Conservation (phyloP, 2,113 vertebrate genomes). For the Sialia sialis region DNA sequence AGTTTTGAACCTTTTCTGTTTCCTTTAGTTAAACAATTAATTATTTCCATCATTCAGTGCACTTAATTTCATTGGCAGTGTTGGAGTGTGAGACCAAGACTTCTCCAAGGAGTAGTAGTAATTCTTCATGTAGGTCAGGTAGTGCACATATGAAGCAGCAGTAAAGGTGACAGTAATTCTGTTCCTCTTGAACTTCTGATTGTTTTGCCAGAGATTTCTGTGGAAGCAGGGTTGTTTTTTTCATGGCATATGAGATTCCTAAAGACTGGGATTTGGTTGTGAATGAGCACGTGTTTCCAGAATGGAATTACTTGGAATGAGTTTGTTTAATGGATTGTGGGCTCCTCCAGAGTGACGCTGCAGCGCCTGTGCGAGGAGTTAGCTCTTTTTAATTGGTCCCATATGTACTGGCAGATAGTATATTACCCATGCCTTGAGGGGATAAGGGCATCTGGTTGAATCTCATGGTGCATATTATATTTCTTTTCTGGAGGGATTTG, state of each 20-base stretch:
- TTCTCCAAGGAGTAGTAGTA: neutral
- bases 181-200: neutral
- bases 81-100: neutral
- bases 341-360: constrained; percentile 7
- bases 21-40: neutral
- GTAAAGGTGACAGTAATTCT: neutral
- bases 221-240: neutral
- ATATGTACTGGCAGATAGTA: constrained; percentile 24
- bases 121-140: neutral
- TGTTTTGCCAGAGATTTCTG: neutral
- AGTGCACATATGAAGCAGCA: neutral
- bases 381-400: constrained; percentile 39
- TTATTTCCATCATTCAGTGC: neutral
- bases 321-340: constrained; percentile 43
- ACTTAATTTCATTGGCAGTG: neutral
- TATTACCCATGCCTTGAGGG: constrained; percentile 4
- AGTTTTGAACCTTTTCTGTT: neutral
- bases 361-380: neutral
- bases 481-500: constrained; percentile 16
- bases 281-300: constrained; percentile 33
- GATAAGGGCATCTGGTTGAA: neutral
- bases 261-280: neutral
- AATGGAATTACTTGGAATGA: constrained; percentile 21
- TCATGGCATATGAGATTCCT: neutral
- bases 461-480: constrained; percentile 5